phyloP scores from a whole-genome alignment of 2,797 vertebrate genomes.

The Mus minutoides region DNA sequence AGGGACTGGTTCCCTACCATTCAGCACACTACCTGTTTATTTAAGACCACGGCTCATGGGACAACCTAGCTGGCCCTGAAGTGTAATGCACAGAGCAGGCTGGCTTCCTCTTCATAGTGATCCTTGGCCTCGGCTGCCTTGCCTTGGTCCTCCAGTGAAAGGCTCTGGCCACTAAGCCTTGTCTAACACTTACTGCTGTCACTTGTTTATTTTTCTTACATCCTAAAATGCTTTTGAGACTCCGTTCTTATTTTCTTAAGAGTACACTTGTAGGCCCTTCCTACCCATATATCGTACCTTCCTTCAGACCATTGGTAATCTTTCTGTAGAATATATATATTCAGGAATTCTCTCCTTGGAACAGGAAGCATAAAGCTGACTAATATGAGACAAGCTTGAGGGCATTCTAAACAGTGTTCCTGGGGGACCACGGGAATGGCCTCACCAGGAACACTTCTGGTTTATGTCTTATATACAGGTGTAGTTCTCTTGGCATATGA shows the following conservation, averaged over 20 bases:
- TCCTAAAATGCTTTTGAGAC: background rate
- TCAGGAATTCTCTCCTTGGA: background rate
- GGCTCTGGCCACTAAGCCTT: background rate
- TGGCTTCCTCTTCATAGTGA: background rate
- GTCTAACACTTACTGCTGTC: background rate
- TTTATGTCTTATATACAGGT: background rate
- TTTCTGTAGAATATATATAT: background rate
- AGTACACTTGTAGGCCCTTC: no score
- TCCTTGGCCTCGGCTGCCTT: background rate
- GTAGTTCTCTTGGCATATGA: background rate
- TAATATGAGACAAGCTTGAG: background rate
- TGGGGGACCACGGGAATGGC: background rate
- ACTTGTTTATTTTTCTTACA: background rate
- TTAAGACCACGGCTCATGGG: background rate
- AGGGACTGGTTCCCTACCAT: background rate
- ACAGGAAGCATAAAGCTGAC: no score
- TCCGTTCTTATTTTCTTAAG: background rate
- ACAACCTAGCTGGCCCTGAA: background rate
- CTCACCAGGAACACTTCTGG: background rate
- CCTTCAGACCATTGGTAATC: background rate
- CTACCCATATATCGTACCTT: fast-evolving
- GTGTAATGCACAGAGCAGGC: background rate
- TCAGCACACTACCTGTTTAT: background rate
- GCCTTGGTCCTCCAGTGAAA: background rate
- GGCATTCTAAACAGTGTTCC: no score